These are phyloP conservation scores for Chionoecetes opilio DNA, from an alignment of 1,140 invertebrate species.

Conservation along the genomic window DNA sequence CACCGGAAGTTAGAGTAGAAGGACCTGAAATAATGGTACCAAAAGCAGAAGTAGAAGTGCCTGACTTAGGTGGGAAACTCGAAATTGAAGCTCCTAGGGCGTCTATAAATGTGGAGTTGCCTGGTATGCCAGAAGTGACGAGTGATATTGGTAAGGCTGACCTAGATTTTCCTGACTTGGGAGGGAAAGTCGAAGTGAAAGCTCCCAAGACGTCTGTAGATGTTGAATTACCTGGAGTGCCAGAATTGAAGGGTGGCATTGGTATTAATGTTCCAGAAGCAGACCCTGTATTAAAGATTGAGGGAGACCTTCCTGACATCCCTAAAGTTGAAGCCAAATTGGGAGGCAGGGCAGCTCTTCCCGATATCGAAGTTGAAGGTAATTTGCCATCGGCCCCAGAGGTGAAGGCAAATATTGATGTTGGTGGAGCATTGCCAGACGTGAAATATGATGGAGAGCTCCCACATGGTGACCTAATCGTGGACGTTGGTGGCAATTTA, in stretches of 20 bases:
- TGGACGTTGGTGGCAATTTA: not conserved
- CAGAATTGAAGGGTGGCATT: not conserved
- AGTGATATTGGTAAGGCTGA: not conserved
- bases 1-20: constrained; percentile 10
- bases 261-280: constrained; percentile 28
- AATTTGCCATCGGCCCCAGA: constrained; percentile 48
- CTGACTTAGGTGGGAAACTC: constrained; percentile 31
- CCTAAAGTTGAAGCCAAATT: constrained; percentile 66
- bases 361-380: constrained; percentile 41
- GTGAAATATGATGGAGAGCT: constrained; percentile 30
- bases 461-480: not conserved
- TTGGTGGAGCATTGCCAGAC: not conserved
- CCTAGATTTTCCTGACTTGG: constrained; percentile 13
- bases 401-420: constrained; percentile 52
- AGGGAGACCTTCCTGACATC: not conserved
- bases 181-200: constrained; percentile 45
- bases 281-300: constrained; percentile 13
- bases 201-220: constrained; percentile 43
- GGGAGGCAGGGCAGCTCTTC: constrained; percentile 35
- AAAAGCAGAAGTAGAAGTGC: constrained; percentile 13
- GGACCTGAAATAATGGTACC: constrained; percentile 35
- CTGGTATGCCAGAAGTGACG: not conserved
- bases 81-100: constrained; percentile 42
- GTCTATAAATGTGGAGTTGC: constrained; percentile 41
- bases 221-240: constrained; percentile 24